phyloP scores from a whole-genome alignment of 2,113 vertebrate genomes.

The Myanophis thanlyinensis region DNA sequence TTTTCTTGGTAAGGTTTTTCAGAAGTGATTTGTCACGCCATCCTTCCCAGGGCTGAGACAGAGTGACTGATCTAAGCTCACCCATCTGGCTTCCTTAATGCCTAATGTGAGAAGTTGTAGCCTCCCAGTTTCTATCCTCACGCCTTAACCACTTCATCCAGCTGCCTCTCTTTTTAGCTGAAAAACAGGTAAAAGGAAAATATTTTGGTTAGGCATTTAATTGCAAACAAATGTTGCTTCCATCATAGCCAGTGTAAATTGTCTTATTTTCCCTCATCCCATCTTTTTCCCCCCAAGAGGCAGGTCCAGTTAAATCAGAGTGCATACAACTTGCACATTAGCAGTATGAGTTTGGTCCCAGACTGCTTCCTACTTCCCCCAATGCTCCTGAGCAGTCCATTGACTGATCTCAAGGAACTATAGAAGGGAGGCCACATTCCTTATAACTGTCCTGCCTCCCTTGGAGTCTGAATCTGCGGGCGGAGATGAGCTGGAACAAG shows the following conservation, averaged over 20 bases:
- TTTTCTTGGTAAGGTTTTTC: neutral
- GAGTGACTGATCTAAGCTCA: neutral
- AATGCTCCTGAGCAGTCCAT: neutral
- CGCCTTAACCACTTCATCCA: neutral
- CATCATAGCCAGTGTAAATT: neutral
- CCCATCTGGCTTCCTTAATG: too few species aligned
- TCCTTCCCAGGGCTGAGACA: neutral
- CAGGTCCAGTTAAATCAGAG: neutral
- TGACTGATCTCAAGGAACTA: neutral
- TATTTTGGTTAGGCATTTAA: neutral
- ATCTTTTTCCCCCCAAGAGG: neutral
- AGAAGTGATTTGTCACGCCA: neutral
- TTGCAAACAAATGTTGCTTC: neutral
- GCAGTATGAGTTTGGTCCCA: neutral
- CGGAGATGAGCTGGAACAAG: too few species aligned
- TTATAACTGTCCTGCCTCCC: too few species aligned
- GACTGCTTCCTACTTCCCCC: neutral
- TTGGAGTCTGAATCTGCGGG: too few species aligned
- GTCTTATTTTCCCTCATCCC: neutral
- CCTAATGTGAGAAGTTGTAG: neutral
- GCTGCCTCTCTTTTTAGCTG: neutral
- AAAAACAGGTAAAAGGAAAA: neutral
- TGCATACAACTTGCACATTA: neutral
- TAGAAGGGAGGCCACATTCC: neutral
- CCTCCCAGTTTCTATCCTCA: neutral